Conservation (phyloP, 2,797 vertebrate genomes). For the Hypotaenidia okinawae region DNA sequence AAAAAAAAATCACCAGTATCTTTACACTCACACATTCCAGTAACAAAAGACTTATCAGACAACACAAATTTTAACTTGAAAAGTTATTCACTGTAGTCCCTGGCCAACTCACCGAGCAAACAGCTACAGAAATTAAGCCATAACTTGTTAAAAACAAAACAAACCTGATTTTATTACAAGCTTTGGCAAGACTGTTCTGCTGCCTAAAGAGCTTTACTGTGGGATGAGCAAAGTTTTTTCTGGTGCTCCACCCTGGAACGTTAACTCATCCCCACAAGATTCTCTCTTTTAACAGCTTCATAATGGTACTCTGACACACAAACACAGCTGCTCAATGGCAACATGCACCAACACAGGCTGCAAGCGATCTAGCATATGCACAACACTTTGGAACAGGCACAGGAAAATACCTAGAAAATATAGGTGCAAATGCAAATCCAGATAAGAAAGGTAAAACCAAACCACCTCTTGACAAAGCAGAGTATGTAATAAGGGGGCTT, state of each 20-base stretch:
- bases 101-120: not conserved
- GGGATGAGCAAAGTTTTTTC: conserved; percentile 23
- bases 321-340: conserved; percentile 35
- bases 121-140: conserved; percentile 50
- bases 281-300: conserved; percentile 34
- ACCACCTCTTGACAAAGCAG: not conserved
- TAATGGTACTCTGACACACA: conserved; percentile 20
- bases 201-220: conserved; percentile 10
- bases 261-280: conserved; percentile 1
- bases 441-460: not conserved
- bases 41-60: not conserved
- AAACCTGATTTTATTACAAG: conserved; percentile 30
- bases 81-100: not conserved
- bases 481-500: not conserved
- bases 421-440: not conserved
- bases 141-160: conserved; percentile 53
- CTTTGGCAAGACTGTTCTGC: conserved; percentile 40
- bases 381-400: not conserved
- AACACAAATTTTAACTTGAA: not conserved
- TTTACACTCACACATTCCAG: not conserved
- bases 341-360: not conserved
- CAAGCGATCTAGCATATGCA: not conserved
- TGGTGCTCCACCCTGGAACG: conserved; percentile 33
- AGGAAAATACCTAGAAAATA: not conserved
- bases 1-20: not conserved